Evolutionary conservation across 2,888 invertebrate genomes (phyloP).

Genomic region (Dugesia japonica): DNA sequence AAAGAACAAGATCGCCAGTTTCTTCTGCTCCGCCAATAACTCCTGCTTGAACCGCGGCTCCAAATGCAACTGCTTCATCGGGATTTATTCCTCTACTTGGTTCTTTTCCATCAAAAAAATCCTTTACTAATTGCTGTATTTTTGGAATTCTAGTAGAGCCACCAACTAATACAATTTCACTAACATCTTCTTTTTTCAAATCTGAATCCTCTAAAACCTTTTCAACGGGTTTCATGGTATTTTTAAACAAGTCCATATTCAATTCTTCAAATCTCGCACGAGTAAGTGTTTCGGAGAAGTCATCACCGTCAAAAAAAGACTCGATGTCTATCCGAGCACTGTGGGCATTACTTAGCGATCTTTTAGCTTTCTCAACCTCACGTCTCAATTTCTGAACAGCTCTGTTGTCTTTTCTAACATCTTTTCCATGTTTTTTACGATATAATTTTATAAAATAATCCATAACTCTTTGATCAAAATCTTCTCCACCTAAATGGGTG

Average conservation of each 20-base stretch:
- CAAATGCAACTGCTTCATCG: conserved; percentile 95
- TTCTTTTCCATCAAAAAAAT: conserved; percentile 80
- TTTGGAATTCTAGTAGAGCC: conserved; percentile 97
- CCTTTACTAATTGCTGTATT: conserved; percentile 56
- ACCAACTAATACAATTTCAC: conserved; percentile 94
- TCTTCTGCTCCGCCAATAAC: conserved; percentile 69
- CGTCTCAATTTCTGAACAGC: conserved; percentile 86
- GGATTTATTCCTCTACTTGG: conserved; percentile 92
- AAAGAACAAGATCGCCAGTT: conserved; percentile 81
- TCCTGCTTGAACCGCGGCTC: conserved; percentile 70
- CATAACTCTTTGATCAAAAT: conserved; percentile 94
- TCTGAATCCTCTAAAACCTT: conserved; percentile 81
- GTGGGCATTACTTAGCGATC: conserved; percentile 78
- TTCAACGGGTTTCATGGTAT: conserved; percentile 71
- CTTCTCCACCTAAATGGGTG: conserved; percentile 88
- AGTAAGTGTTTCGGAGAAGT: conserved; percentile 90
- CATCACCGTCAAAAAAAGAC: conserved; percentile 89
- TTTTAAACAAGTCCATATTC: conserved; percentile 67
- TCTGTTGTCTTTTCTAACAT: conserved; percentile 75
- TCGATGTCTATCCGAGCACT: conserved; percentile 95
- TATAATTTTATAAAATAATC: conserved; percentile 94
- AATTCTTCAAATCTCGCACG: conserved; percentile 95
- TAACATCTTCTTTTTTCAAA: conserved; percentile 89
- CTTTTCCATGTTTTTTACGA: conserved; percentile 95
- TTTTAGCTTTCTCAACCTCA: conserved; percentile 90